Evolutionary conservation across 2,113 vertebrate genomes (phyloP).

Genomic region (Riparia riparia): DNA sequence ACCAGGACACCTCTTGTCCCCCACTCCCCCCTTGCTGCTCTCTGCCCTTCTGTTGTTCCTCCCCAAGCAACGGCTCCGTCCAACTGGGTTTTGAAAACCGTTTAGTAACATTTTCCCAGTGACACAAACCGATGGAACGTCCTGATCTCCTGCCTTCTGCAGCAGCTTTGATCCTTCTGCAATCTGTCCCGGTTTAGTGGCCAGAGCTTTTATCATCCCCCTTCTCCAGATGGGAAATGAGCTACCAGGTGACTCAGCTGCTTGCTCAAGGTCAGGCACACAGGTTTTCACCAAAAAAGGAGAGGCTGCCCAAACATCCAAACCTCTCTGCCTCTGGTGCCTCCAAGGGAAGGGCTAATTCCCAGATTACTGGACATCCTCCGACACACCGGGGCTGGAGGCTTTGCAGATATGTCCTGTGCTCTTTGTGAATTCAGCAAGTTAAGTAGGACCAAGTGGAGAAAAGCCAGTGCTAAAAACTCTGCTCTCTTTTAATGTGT

Average conservation of each 20-base stretch:
- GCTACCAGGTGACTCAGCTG: neutral
- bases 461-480: neutral
- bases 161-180: neutral
- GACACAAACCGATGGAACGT: neutral
- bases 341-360: neutral
- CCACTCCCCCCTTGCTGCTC: neutral
- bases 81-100: neutral
- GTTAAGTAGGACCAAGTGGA: neutral
- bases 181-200: neutral
- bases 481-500: no score
- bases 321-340: neutral
- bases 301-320: neutral
- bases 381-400: neutral
- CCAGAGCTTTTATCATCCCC: neutral
- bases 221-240: neutral
- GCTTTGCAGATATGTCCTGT: neutral
- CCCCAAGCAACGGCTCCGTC: neutral
- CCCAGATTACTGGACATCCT: neutral
- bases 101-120: slow-evolving; percentile 1
- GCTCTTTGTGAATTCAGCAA: neutral
- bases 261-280: neutral
- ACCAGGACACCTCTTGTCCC: neutral
- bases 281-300: neutral
- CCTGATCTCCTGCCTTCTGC: neutral
- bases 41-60: neutral